Evolutionary conservation across 2,113 vertebrate genomes (phyloP).

Genomic region (Urocolius indicus): DNA sequence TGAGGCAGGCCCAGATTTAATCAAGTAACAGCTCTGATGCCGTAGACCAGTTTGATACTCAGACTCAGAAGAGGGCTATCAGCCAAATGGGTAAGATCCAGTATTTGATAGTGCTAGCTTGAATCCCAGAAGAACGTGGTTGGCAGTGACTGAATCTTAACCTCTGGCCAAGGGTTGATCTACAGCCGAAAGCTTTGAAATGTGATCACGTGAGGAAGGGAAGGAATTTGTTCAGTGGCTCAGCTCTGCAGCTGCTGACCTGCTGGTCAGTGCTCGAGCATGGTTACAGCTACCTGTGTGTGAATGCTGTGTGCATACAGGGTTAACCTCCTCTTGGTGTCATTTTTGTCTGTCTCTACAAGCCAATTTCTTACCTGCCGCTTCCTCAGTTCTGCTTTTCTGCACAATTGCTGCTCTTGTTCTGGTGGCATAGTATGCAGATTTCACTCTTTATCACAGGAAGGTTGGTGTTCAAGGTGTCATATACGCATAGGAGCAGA

Average conservation of each 20-base stretch:
- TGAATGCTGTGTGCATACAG: not conserved
- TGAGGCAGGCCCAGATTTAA: no score
- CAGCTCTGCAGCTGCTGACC: not conserved
- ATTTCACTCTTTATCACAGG: not conserved
- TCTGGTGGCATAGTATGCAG: not conserved
- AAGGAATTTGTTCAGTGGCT: not conserved
- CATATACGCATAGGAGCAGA: not conserved
- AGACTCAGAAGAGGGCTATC: not conserved
- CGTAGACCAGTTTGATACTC: no score
- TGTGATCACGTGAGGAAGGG: accelerated
- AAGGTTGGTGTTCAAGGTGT: not conserved
- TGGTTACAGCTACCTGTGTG: accelerated
- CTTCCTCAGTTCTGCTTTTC: not conserved
- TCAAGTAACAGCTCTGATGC: not conserved
- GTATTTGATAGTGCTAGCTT: not conserved
- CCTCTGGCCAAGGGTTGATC: not conserved
- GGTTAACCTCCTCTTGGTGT: not conserved
- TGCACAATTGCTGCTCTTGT: not conserved
- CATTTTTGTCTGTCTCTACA: not conserved
- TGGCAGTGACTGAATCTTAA: not conserved
- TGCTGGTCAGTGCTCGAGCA: not conserved
- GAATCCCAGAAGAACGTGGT: not conserved
- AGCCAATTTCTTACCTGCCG: not conserved
- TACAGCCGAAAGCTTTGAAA: not conserved
- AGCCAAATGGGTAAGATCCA: no score